Percentiles rank a stretch among this genome's conserved stretches.
These are phyloP conservation scores for Melipona beecheii DNA, from an alignment of 2,888 invertebrate genomes.

Conservation along the genomic window DNA sequence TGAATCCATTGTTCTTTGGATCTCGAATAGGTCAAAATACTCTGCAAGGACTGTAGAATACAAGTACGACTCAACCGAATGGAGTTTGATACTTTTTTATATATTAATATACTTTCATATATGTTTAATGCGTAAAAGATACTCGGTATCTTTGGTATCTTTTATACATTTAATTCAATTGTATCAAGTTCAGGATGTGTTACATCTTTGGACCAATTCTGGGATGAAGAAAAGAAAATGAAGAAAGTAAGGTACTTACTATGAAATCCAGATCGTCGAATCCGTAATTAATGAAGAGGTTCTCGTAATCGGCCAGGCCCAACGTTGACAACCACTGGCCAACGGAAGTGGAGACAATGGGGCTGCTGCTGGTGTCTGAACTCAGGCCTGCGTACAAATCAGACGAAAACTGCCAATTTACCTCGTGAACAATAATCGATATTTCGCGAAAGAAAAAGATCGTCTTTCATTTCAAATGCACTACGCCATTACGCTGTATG, in stretches of 20 bases:
- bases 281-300: constrained; percentile 93
- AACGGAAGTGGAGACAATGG: constrained; percentile 87
- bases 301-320: constrained; percentile 93
- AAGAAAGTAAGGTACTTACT: constrained; percentile 87
- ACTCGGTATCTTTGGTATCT: too few species aligned
- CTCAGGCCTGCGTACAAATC: constrained; percentile 85
- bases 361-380: constrained; percentile 84
- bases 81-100: too few species aligned
- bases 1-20: too few species aligned
- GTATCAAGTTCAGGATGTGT: not conserved
- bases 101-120: too few species aligned
- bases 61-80: too few species aligned
- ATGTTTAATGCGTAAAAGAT: too few species aligned
- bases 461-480: not conserved
- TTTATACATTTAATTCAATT: not conserved
- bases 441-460: not conserved
- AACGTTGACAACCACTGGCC: constrained; percentile 92
- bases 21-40: too few species aligned
- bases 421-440: not conserved
- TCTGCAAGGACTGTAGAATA: too few species aligned
- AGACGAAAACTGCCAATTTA: not conserved
- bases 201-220: not conserved
- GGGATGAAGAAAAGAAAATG: too few species aligned
- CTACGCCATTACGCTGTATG: too few species aligned
- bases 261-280: constrained; percentile 96